Evolutionary conservation across 2,888 invertebrate species (phyloP), one percentile per base, ranked within the genome.

Genomic region (Plusia festucae): DNA sequence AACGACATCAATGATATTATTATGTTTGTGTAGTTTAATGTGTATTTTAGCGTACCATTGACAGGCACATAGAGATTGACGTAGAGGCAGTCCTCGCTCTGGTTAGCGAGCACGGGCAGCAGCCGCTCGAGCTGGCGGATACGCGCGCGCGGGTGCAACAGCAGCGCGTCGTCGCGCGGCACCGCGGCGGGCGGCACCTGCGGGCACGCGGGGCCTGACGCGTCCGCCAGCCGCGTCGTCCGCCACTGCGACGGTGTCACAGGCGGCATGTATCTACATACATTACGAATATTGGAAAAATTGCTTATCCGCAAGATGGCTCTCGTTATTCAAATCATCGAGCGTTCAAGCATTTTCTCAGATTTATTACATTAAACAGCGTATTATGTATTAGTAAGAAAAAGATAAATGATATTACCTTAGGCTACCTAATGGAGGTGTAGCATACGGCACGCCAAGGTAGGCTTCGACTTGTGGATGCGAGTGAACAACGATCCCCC

Each of bases 81-180:
- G 92, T 98, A 99, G 84, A 99, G 97, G 91, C 99, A 99, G 96
- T 99, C 99, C 95, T 99, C 99, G 91, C 98, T 98, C 95, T 99
- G 99, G 90, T 99, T 98, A 85, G 97, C 96, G 68, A 99, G 96
- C 79, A 98, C 95, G 18, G 98, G 98, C 82, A 97, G 93, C 81
- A 99, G 95, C 74, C 98, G 97, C 87, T 98, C 97, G 70, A 99
- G 96, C 90, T 98, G 97, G 22, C 97, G 97, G 76, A 98, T 97
- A 60, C 98, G 96, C 57, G 97, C 98, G 68, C 97, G 96, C 44
- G 99, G 99, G 90, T 98, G 97, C 85, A 97, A 95, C 71, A 97
- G 91, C 64, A 98, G 93, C 11, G 96, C 96, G 85, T 96, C 96
- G 49, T 96, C 96, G 64, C 95, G 94, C 46, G 95, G 91, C 69